Conservation (phyloP, 1,140 invertebrate genomes). For the Micrasema longulum region DNA sequence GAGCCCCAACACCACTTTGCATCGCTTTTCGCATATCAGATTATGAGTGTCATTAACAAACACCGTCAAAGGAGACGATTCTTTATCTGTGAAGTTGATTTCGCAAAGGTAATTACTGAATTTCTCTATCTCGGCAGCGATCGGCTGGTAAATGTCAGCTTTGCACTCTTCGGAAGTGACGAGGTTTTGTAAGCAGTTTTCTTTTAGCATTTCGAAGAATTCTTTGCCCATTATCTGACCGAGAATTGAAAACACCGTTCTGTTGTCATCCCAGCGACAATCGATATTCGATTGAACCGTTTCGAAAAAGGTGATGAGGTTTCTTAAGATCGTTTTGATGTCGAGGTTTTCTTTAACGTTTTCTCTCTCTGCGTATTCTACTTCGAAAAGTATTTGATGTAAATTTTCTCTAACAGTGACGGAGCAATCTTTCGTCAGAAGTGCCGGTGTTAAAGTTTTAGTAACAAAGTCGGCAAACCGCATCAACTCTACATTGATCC, state of each 20-base stretch:
- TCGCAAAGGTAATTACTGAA: slow-evolving; percentile 65
- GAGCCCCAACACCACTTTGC: slow-evolving; percentile 62
- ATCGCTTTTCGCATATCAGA: slow-evolving; percentile 63
- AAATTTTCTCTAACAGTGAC: slow-evolving; percentile 32
- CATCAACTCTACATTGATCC: slow-evolving; percentile 45
- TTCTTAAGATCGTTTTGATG: slow-evolving; percentile 44
- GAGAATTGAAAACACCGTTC: slow-evolving; percentile 57
- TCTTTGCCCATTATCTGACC: slow-evolving; percentile 56
- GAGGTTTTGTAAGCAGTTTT: slow-evolving; percentile 40
- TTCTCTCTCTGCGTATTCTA: slow-evolving; percentile 23
- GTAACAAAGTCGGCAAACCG: slow-evolving; percentile 45
- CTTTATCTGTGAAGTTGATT: slow-evolving; percentile 61
- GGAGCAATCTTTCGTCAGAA: slow-evolving; percentile 30
- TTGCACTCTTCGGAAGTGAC: slow-evolving; percentile 25
- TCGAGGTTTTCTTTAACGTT: slow-evolving; percentile 10
- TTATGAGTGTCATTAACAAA: slow-evolving; percentile 62
- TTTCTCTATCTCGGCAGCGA: slow-evolving; percentile 58
- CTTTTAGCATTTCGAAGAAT: slow-evolving; percentile 44
- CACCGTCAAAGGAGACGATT: slow-evolving; percentile 61
- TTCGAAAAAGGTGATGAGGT: slow-evolving; percentile 46
- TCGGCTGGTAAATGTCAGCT: slow-evolving; percentile 45
- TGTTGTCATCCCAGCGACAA: slow-evolving; percentile 56
- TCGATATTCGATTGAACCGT: slow-evolving; percentile 44
- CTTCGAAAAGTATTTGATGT: slow-evolving; percentile 30
- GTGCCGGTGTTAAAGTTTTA: slow-evolving; percentile 30